Percentiles rank a stretch among this genome's conserved stretches.
Conservation (phyloP, 1,140 invertebrate species). For the Calephelis virginiensis region DNA sequence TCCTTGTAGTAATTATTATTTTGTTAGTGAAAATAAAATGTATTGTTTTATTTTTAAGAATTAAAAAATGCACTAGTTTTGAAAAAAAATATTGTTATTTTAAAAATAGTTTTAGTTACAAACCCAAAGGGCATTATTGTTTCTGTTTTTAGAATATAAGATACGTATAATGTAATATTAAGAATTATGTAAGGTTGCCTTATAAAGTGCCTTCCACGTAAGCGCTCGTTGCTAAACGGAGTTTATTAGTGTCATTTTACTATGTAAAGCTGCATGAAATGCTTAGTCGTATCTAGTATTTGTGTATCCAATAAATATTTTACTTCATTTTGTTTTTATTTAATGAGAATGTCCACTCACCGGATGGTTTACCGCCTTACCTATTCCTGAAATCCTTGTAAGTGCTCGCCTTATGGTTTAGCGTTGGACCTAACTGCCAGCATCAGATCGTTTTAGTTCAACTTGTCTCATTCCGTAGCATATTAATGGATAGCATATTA, state of each 20-base stretch:
- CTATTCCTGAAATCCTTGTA: too few relatives aligned
- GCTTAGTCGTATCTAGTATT: conserved; percentile 28
- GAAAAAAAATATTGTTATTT: not conserved
- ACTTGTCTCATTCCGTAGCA: too few relatives aligned
- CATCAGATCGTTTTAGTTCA: too few relatives aligned
- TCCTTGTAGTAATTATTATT: too few relatives aligned
- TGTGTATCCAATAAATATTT: conserved; percentile 48
- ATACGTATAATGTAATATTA: not conserved
- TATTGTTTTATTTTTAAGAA: too few relatives aligned
- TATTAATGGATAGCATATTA: too few relatives aligned
- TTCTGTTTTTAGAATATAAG: not conserved
- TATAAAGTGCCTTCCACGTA: conserved; percentile 37
- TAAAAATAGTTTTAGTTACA: conserved; percentile 1
- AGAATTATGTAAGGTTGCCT: conserved; percentile 27
- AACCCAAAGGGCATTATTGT: conserved; percentile 16
- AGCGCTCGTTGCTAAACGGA: conserved; percentile 47
- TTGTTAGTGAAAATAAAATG: too few relatives aligned
- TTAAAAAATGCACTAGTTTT: not conserved
- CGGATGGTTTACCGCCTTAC: too few relatives aligned
- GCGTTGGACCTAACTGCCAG: too few relatives aligned
- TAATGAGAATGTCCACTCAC: not conserved
- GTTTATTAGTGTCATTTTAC: conserved; percentile 31
- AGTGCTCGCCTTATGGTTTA: too few relatives aligned
- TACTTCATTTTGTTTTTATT: conserved; percentile 31
- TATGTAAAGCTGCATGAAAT: conserved; percentile 37